Conservation (phyloP, 2,797 vertebrate species). For the Lacerta bilineata region DNA sequence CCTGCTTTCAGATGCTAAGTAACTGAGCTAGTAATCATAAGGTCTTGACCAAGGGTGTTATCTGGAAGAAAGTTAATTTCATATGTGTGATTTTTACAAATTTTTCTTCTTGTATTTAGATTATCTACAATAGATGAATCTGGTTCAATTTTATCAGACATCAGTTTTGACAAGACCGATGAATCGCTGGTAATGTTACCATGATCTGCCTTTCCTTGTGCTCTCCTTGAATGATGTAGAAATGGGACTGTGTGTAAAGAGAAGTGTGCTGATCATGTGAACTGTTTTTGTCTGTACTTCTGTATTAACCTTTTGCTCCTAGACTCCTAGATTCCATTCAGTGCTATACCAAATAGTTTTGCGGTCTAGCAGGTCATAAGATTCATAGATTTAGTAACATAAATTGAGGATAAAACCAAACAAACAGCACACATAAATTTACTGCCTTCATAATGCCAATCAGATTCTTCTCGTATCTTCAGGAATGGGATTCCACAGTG, state of each 20-base stretch:
- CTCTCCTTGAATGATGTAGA: not conserved
- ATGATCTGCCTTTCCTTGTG: conserved; percentile 33
- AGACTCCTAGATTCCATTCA: not conserved
- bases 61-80: conserved; percentile 43
- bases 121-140: conserved; percentile 96
- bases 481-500: conserved; percentile 96
- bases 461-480: conserved; percentile 40
- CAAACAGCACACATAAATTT: conserved; percentile 1
- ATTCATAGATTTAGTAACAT: not conserved
- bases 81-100: not conserved
- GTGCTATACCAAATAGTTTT: not conserved
- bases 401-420: not conserved
- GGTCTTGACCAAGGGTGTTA: conserved; percentile 51
- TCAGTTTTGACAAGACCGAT: conserved; percentile 98
- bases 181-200: conserved; percentile 91
- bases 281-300: not conserved
- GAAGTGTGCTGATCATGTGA: not conserved
- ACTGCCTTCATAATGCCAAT: conserved; percentile 36
- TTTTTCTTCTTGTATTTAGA: conserved; percentile 71
- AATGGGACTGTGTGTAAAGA: not conserved
- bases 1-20: not conserved
- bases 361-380: not conserved
- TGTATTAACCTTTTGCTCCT: not conserved
- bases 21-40: not conserved
- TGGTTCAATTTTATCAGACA: conserved; percentile 94